Base-by-base conservation (phyloP, 1,140 invertebrate genomes). In the Neuroterus valhalla region DNA sequence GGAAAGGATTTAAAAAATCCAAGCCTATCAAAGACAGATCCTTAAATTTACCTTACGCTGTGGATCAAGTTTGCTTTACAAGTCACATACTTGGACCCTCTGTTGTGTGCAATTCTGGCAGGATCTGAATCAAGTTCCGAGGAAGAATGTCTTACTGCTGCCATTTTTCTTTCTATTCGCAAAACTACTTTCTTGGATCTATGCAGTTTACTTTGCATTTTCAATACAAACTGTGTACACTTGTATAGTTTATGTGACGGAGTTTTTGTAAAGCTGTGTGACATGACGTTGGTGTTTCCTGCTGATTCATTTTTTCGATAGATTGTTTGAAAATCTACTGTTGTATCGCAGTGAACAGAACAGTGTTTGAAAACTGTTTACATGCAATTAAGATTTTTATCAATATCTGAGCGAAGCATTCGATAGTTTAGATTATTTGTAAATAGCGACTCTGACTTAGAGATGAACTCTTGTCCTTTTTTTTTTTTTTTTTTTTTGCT, bases 121-220 rank as follows among this genome's bases (percentile, higher is more conserved):
- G 14, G 44, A 50, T 43, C 5, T 17, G n/a, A 72, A 31, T 45
- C 21, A n/a, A 46, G n/a, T 4, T 46, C n/a, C 21, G 43, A 68
- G 14, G 31, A 31, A 66, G 12, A 66, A 43, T 68, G 12, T 68
- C 21, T 68, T 68, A 5, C 4, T 2, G 14, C 31, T 44, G 44
- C 42, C 43, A 42, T 68, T 44, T 44, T 43, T 2, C 10, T 12
- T 43, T 44, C 14, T 46, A 44, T 23, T 44, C 66, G 44, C 21
- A 46, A 46, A 19, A 70, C 23, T 14, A 21, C 23, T 50, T 70
- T 31, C 26, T 19, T 14, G 10, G 23, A 48, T 48, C 43, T 10
- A 76, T 82, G 43, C 71, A 78, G 66, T 14, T 75, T 69, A 80
- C 78, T 78, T 82, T 78, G 81, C 81, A 82, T 82, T 82, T 82